phyloP scores from a whole-genome alignment of 1,140 invertebrate genomes.

The Oscheius sp. region DNA sequence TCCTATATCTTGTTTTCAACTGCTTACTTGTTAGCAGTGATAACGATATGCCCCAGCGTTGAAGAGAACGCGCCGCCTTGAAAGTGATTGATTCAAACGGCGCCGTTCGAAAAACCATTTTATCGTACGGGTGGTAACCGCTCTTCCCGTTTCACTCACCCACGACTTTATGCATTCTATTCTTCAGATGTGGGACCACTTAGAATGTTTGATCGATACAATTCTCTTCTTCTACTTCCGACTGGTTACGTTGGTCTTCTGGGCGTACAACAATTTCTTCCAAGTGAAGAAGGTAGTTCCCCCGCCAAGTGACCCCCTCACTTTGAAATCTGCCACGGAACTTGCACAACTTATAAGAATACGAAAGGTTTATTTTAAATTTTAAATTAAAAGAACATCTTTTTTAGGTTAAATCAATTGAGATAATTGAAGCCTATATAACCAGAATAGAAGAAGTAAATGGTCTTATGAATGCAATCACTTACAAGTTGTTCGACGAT shows the following conservation, averaged over 20 bases:
- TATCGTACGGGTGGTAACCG: too few relatives aligned
- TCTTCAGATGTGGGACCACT: too few relatives aligned
- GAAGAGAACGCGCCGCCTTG: too few relatives aligned
- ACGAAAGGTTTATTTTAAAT: background rate
- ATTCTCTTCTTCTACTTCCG: constrained; percentile 30
- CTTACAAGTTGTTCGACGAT: constrained; percentile 31
- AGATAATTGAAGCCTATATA: constrained; percentile 27
- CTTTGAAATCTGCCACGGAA: constrained; percentile 7
- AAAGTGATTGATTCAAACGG: too few relatives aligned
- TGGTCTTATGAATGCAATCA: constrained; percentile 34
- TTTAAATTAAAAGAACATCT: background rate
- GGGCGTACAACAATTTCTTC: constrained; percentile 14
- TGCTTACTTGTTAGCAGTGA: too few relatives aligned
- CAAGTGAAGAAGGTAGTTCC: background rate
- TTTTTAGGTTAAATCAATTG: constrained; percentile 25
- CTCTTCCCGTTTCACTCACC: too few relatives aligned
- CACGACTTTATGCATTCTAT: too few relatives aligned
- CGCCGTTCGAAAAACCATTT: too few relatives aligned
- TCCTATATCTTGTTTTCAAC: too few relatives aligned
- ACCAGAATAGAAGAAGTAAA: constrained; percentile 29
- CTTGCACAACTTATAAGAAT: background rate
- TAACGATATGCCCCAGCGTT: too few relatives aligned
- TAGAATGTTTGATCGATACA: too few relatives aligned
- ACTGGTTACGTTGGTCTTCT: background rate
- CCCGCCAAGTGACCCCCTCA: background rate